Conservation (phyloP, 2,113 vertebrate species). For the Lepidothrix coronata region DNA sequence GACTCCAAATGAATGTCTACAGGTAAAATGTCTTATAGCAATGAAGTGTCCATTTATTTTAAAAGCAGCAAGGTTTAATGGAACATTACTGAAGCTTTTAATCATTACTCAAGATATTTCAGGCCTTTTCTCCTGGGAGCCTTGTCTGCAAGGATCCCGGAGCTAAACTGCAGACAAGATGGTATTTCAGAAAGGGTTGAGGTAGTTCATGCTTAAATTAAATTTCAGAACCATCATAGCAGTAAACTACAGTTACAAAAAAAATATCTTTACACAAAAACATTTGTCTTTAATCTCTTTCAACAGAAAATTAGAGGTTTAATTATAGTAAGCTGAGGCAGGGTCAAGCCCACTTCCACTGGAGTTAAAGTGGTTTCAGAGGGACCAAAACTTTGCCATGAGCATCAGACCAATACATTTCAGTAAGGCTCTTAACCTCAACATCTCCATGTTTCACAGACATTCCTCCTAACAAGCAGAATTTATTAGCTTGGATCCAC, state of each 20-base stretch:
- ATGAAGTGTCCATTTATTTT: slow-evolving; percentile 68
- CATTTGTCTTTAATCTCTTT: slow-evolving; percentile 6
- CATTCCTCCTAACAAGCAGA: not conserved
- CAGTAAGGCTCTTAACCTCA: not conserved
- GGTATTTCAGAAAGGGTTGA: slow-evolving; percentile 43
- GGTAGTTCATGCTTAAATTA: slow-evolving; percentile 26
- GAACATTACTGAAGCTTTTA: slow-evolving; percentile 76
- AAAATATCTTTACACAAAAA: not conserved
- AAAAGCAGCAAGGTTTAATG: slow-evolving; percentile 68
- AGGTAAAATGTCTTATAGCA: slow-evolving; percentile 57
- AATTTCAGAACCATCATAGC: slow-evolving; percentile 12
- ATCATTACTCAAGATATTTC: slow-evolving; percentile 68
- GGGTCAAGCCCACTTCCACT: not conserved
- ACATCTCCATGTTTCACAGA: not conserved
- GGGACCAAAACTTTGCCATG: not conserved
- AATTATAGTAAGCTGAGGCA: not conserved
- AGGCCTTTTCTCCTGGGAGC: slow-evolving; percentile 51
- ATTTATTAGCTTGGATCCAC: not conserved
- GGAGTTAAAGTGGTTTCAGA: not conserved
- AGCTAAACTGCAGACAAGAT: slow-evolving; percentile 42
- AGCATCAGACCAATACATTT: not conserved
- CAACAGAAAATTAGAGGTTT: not conserved
- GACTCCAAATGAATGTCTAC: slow-evolving; percentile 32
- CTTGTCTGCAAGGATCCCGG: slow-evolving; percentile 23
- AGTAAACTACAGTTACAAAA: slow-evolving; percentile 24